Evolutionary conservation across 2,888 invertebrate genomes (phyloP), one percentile per base, ranked within the genome.

Genomic region (Stramonita haemastoma): DNA sequence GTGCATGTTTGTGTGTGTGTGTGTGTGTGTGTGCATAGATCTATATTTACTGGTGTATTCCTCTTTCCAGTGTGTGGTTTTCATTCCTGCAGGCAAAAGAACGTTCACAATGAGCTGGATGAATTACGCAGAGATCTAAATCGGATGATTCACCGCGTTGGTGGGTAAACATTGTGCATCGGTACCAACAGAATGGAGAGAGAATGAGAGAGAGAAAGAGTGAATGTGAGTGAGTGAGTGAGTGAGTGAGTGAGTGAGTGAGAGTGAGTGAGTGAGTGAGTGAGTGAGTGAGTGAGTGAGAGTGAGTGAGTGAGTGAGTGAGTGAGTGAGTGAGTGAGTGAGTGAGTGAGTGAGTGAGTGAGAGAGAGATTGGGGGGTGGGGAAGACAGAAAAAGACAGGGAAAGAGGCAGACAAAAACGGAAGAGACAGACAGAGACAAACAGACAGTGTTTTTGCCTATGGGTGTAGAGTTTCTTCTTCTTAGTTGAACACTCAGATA

Each of bases 71-170:
- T 11, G n/a, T n/a, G 15, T 29, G n/a, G 8, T 29, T 29, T 11
- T 32, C 11, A 15, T 17, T 32, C 46, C n/a, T 56, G 26, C 88
- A 88, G 88, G 81, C 57, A 88, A 36, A 60, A 70, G n/a, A 83
- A 32, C 29, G 36, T 88, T 4, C 81, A 84, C 22, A n/a, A n/a
- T 17, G 88, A 88, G 15, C 32, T 88, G 36, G 88, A 88, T 26
- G 57, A 83, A 11, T 15, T 88, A 17, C 88, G 81, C 29, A 32
- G 66, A 88, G 88, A 88, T 56, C 17, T 88, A 26, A 66, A 70
- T n/a, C 66, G 34, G 57, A 88, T 88, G 66, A 84, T 36, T 13
- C 88, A 66, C 22, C 88, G 88, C 15, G 57, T 88, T 26, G 88
- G 88, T 88, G 36, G 66, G 88, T 36, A 11, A 66, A 66, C 46